Percentiles rank a stretch among this genome's conserved stretches.
Conservation (phyloP, 2,113 vertebrate genomes). For the Barnardius zonarius region DNA sequence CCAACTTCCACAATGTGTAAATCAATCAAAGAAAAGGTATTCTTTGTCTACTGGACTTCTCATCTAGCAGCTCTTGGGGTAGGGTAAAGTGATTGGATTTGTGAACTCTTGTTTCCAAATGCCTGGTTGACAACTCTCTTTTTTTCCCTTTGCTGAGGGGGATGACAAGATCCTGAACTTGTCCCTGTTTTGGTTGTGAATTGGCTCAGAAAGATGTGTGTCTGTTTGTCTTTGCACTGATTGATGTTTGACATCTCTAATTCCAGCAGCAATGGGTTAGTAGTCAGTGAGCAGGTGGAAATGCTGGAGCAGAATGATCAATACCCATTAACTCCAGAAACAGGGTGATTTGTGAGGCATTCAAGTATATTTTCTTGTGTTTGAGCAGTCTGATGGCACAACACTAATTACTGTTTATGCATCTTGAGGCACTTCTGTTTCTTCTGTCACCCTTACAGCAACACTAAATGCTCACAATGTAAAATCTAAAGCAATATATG, state of each 20-base stretch:
- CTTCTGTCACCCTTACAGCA: background rate
- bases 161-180: background rate
- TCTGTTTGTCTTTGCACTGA: background rate
- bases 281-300: background rate
- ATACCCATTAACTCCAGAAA: background rate
- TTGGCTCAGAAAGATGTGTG: background rate
- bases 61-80: background rate
- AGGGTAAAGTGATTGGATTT: conserved; percentile 31
- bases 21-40: conserved; percentile 27
- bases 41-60: conserved; percentile 34
- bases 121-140: background rate
- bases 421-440: background rate
- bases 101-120: conserved; percentile 28
- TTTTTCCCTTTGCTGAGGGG: background rate
- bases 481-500: background rate
- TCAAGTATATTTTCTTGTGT: background rate
- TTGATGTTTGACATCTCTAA: background rate
- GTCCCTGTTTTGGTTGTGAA: background rate
- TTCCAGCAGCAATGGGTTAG: background rate
- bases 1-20: conserved; percentile 45
- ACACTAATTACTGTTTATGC: background rate
- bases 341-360: background rate
- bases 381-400: background rate
- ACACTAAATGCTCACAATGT: background rate
- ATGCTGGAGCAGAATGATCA: background rate